These are phyloP conservation scores for Pecten maximus DNA, from an alignment of 2,888 invertebrate species.

Conservation along the genomic window DNA sequence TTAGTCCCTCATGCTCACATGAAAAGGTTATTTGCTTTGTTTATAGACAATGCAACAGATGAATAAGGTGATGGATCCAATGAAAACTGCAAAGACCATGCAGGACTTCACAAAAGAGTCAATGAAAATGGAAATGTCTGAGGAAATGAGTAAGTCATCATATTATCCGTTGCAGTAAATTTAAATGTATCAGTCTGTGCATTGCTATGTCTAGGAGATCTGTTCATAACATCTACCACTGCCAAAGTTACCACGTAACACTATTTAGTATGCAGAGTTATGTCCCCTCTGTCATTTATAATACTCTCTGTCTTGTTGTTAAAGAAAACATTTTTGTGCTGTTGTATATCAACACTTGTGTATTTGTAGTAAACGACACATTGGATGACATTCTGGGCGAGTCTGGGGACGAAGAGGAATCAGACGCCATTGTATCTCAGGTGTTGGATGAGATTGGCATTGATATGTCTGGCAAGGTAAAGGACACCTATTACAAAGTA, in stretches of 20 bases:
- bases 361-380: conserved; percentile 91
- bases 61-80: conserved; percentile 93
- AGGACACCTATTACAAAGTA: conserved; percentile 33
- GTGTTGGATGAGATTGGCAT: conserved; percentile 98
- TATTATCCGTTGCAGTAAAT: too few species aligned
- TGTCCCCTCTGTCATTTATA: neutral
- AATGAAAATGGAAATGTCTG: conserved; percentile 96
- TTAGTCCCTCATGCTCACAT: too few species aligned
- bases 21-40: neutral
- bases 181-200: too few species aligned
- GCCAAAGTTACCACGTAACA: too few species aligned
- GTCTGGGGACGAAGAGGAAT: conserved; percentile 95
- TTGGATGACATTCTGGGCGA: conserved; percentile 94
- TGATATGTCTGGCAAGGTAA: conserved; percentile 94
- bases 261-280: too few species aligned
- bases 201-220: too few species aligned
- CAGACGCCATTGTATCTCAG: conserved; percentile 92
- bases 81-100: conserved; percentile 91
- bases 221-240: too few species aligned
- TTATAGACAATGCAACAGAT: conserved; percentile 91
- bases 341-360: neutral
- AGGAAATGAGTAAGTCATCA: conserved; percentile 92
- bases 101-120: conserved; percentile 92
- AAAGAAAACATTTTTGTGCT: neutral
- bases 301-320: neutral